These are phyloP conservation scores for Agrenia bidenticulata DNA, from an alignment of 2,888 invertebrate species.

Conservation along the genomic window DNA sequence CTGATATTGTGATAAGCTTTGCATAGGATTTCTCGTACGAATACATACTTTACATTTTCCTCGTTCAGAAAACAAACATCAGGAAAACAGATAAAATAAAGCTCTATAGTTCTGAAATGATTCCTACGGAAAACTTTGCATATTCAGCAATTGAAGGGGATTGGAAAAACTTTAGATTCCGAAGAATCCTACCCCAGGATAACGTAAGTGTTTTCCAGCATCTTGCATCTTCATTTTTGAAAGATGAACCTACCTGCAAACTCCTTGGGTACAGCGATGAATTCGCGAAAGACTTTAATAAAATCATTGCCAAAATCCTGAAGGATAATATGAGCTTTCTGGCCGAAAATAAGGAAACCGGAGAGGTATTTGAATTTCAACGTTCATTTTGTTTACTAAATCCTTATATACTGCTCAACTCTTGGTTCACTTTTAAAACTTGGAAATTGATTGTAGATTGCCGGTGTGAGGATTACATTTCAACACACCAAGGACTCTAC, in stretches of 20 bases:
- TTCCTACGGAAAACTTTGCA: no score
- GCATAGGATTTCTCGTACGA: no score
- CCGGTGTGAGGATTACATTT: slow-evolving; percentile 31
- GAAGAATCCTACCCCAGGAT: slow-evolving; percentile 25
- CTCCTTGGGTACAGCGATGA: slow-evolving; percentile 30
- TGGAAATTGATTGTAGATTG: slow-evolving; percentile 23
- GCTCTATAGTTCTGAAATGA: no score
- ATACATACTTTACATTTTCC: no score
- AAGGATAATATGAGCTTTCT: slow-evolving; percentile 32
- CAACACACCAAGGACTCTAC: slow-evolving; percentile 20
- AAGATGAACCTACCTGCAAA: slow-evolving; percentile 28
- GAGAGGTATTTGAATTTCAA: slow-evolving; percentile 28
- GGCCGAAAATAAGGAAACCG: slow-evolving; percentile 27
- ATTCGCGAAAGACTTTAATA: slow-evolving; percentile 28
- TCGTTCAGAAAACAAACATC: no score
- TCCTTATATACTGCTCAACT: background rate
- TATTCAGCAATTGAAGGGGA: slow-evolving; percentile 33
- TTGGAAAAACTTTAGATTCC: slow-evolving; percentile 36
- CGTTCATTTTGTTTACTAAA: no score
- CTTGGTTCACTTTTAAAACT: no score
- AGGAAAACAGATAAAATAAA: no score
- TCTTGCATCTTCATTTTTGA: slow-evolving; percentile 24
- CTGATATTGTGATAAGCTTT: no score
- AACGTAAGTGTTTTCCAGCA: slow-evolving; percentile 31
- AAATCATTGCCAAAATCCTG: slow-evolving; percentile 15